Base-by-base conservation (phyloP, 2,113 vertebrate species). In the Microtus richardsoni region DNA sequence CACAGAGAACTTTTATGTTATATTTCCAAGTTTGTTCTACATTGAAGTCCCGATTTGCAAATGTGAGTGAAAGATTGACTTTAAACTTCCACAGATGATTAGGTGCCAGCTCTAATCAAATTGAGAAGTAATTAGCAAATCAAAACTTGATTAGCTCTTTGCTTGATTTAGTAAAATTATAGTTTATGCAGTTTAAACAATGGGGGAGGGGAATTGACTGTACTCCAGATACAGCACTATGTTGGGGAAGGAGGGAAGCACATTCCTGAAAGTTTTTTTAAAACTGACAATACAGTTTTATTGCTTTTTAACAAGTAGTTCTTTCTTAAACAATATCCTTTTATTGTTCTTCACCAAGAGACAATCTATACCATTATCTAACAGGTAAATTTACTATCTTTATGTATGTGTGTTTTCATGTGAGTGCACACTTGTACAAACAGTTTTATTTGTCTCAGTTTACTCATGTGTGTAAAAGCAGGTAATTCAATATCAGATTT, bases 131-230 rank as follows among this genome's bases (percentile, higher is more conserved):
- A 99, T 99, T 99, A 99, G 97, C 97, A 99, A 99, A 99, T 99
- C 99, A 99, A 98, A 99, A 99, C 98, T 98, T 99, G 98, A 99
- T 99, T 99, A 99, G 98, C 97, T 99, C 98, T 98, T 98, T 99
- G 97, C 98, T 98, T 98, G 98, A 99, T 99, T 99, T 99, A 98
- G 98, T 98, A 98, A 99, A 98, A 99, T 99, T 99, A 98, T 98
- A 99, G 98, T 99, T 99, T 99, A 98, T 98, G 97, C 97, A 79
- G 98, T 98, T 98, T 98, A 99, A 99, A 99, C 98, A 98, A 98
- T 98, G 98, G 98, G 97, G 99, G 98, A 98, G 98, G 98, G 98
- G 97, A 98, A 96, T 98, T 98, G 58, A 93, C 89, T 97, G 73
- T 96, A 96, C 87, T 97, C 88, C 77, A 85, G 79, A 44, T 95